Percentiles rank a stretch among this genome's conserved stretches.
These are phyloP conservation scores for Drosophila trapezifrons DNA, from an alignment of 1,140 invertebrate genomes.

Conservation along the genomic window DNA sequence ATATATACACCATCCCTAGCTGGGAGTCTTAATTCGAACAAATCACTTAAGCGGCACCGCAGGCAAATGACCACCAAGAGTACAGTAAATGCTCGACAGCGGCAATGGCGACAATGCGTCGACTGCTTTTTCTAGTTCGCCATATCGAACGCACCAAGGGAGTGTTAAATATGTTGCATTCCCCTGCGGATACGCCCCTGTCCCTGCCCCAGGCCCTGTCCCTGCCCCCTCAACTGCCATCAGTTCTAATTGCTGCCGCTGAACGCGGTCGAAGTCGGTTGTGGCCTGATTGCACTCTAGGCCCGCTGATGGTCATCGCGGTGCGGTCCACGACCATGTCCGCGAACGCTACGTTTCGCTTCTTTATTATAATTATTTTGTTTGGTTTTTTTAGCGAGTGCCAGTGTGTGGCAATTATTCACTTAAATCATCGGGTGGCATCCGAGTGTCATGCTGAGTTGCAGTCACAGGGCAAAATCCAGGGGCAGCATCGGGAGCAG, in stretches of 20 bases:
- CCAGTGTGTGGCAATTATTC: constrained; percentile 73
- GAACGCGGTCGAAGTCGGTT: constrained; percentile 6
- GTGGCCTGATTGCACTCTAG: constrained; percentile 46
- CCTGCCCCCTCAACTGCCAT: constrained; percentile 14
- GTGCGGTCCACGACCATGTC: constrained; percentile 15
- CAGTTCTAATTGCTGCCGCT: constrained; percentile 51
- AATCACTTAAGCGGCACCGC: constrained; percentile 81
- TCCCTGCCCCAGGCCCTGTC: neutral
- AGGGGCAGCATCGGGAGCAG: constrained; percentile 58
- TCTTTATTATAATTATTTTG: constrained; percentile 56
- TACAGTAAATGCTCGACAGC: constrained; percentile 58
- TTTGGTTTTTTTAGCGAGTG: constrained; percentile 36
- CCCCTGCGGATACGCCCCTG: constrained; percentile 20
- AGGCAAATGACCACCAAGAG: constrained; percentile 82
- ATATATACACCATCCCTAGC: constrained; percentile 28
- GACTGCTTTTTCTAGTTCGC: constrained; percentile 69
- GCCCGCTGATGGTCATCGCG: constrained; percentile 47
- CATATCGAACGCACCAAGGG: constrained; percentile 60
- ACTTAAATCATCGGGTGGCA: constrained; percentile 75
- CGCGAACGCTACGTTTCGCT: constrained; percentile 28
- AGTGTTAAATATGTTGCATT: constrained; percentile 81
- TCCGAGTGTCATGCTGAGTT: constrained; percentile 77
- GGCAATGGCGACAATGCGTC: constrained; percentile 57
- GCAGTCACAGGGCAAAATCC: constrained; percentile 56
- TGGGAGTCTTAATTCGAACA: constrained; percentile 43